Base-by-base conservation (phyloP, 2,797 vertebrate species). In the Chiloscyllium punctatum region DNA sequence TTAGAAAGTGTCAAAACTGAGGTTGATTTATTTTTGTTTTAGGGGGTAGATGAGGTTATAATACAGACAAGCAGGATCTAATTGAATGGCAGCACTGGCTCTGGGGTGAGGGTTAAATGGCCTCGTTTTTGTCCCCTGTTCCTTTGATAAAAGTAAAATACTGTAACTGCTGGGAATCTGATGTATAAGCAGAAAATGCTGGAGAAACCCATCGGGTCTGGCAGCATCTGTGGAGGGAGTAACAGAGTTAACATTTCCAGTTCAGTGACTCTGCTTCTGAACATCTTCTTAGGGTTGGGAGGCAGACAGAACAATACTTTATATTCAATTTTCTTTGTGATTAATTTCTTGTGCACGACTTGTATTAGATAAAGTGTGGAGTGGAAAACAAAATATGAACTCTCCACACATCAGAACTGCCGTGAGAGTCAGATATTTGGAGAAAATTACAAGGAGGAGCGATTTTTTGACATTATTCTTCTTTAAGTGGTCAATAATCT, bases 401-500 rank as follows among this genome's bases (percentile, higher is more conserved):
- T n/a, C 57, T n/a, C 30, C 88, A 33, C 11, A 30, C 37, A 8
- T 51, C 11, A 5, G 87, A 53, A 62, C 9, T 27, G 33, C 16
- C 87, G 97, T 96, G 97, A 62, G 69, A 86, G 96, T 69, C 96
- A 87, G 96, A 95, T 77, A 15, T 8, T 37, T 92, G n/a, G 42
- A 96, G 96, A 96, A 97, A 98, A 98, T 97, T 98, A 97, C 97
- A 98, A 96, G 97, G 97, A 97, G 97, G 96, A 97, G 97, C 92
- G 97, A 97, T 96, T 97, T 98, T 96, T 97, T 97, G 96, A 97
- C 97, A 97, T 98, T 96, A 97, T 97, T 97, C 97, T 98, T 71
- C 97, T 97, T 97, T 98, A 97, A 97, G 97, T 96, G 97, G 98
- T 98, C 98, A 98, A 97, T 97, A 97, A 97, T 98, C 97, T 96